These are phyloP conservation scores for Drosophila meridionalis DNA, from an alignment of 2,888 invertebrate species.

Conservation along the genomic window DNA sequence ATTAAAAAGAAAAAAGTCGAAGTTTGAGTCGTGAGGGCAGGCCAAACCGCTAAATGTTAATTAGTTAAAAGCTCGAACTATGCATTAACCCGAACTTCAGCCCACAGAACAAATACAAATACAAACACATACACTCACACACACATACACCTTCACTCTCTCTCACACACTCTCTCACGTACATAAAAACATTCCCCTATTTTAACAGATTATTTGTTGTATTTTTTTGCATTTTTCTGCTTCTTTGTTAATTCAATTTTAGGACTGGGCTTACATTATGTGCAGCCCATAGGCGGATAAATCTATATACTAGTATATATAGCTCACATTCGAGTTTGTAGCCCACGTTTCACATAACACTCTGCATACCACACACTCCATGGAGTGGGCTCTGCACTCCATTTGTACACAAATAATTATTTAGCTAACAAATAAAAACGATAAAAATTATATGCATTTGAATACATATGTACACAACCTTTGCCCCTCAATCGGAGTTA, in stretches of 20 bases:
- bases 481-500: neutral
- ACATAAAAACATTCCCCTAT: slow-evolving; percentile 52
- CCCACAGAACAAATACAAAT: slow-evolving; percentile 32
- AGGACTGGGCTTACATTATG: slow-evolving; percentile 56
- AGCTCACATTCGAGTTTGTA: slow-evolving; percentile 8
- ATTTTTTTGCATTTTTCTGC: slow-evolving; percentile 39
- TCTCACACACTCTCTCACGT: slow-evolving; percentile 19
- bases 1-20: slow-evolving; percentile 35
- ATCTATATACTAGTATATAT: slow-evolving; percentile 6
- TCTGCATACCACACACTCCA: neutral
- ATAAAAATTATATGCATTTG: slow-evolving; percentile 2
- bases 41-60: slow-evolving; percentile 83
- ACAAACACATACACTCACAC: slow-evolving; percentile 23
- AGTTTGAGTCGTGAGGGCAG: slow-evolving; percentile 27
- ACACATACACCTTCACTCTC: neutral
- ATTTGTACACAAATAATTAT: slow-evolving; percentile 53
- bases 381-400: slow-evolving; percentile 8
- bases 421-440: slow-evolving; percentile 56
- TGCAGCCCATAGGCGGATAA: slow-evolving; percentile 19
- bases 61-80: slow-evolving; percentile 81
- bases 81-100: slow-evolving; percentile 51
- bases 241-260: slow-evolving; percentile 48
- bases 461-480: slow-evolving; percentile 6
- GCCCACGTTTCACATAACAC: slow-evolving; percentile 36
- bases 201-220: slow-evolving; percentile 53